Conservation (phyloP, 2,888 invertebrate species). For the Gordius sp. region DNA sequence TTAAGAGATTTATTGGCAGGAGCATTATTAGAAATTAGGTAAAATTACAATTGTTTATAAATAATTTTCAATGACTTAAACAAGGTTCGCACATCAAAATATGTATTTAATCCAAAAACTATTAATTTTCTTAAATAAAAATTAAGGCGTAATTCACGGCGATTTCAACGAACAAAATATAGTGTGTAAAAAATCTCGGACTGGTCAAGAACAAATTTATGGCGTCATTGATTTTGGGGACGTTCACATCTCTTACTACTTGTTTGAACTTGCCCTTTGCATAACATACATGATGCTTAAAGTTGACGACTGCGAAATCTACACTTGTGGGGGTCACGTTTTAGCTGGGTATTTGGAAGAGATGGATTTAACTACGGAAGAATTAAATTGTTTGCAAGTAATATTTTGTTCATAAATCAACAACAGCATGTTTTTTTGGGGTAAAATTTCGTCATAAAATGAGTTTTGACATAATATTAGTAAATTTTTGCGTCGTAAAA, state of each 20-base stretch:
- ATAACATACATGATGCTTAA: conserved; percentile 50
- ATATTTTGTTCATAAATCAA: conserved; percentile 16
- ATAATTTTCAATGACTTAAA: too few relatives aligned
- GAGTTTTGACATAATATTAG: too few relatives aligned
- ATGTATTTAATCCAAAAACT: not conserved
- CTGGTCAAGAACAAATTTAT: conserved; percentile 36
- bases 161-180: conserved; percentile 73
- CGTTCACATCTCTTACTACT: conserved; percentile 39
- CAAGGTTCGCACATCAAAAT: too few relatives aligned
- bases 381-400: conserved; percentile 43
- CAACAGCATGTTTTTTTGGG: not conserved
- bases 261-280: conserved; percentile 57
- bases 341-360: conserved; percentile 47
- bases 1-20: too few relatives aligned
- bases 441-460: not conserved
- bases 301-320: conserved; percentile 1
- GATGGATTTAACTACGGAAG: conserved; percentile 37
- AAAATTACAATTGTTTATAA: too few relatives aligned
- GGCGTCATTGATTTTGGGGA: conserved; percentile 68
- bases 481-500: too few relatives aligned
- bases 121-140: not conserved
- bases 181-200: conserved; percentile 33
- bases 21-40: too few relatives aligned
- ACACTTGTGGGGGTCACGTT: conserved; percentile 32
- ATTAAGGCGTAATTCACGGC: conserved; percentile 46